These are phyloP conservation scores for Stichodactyla mertensii DNA, from an alignment of 64 coral and sea anemone genomes.

Conservation along the genomic window DNA sequence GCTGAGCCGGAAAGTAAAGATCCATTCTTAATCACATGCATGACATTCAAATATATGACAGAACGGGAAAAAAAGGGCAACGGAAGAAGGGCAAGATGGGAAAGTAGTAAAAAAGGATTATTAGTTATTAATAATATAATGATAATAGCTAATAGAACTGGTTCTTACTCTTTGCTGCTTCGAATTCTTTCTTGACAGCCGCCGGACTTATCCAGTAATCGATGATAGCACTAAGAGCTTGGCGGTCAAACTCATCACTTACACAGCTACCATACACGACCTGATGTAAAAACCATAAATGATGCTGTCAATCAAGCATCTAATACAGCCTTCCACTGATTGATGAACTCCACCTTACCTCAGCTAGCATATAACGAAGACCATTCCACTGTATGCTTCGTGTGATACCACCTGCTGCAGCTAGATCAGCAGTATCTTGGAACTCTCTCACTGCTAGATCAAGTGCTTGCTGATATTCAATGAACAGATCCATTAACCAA, in stretches of 20 bases:
- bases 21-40: not conserved
- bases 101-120: too few species aligned
- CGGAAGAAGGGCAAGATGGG: not conserved
- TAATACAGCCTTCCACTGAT: not conserved
- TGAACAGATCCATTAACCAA: not conserved
- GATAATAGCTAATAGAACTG: not conserved
- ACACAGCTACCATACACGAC: constrained; percentile 83
- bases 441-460: constrained; percentile 84
- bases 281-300: not conserved
- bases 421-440: constrained; percentile 50
- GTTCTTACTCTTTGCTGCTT: constrained; percentile 84
- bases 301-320: not conserved
- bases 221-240: constrained; percentile 83
- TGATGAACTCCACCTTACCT: constrained; percentile 42
- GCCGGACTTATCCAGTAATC: constrained; percentile 99
- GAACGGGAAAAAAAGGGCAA: not conserved
- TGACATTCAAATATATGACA: not conserved
- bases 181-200: constrained; percentile 94
- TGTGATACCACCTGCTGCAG: constrained; percentile 36
- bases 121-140: not conserved
- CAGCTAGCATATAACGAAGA: constrained; percentile 85
- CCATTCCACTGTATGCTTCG: constrained; percentile 92
- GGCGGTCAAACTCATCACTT: constrained; percentile 97
- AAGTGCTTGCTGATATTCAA: constrained; percentile 50
- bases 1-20: constrained; percentile 21